Base-by-base conservation (phyloP, 2,797 vertebrate species). In the Garrulus glandarius region DNA sequence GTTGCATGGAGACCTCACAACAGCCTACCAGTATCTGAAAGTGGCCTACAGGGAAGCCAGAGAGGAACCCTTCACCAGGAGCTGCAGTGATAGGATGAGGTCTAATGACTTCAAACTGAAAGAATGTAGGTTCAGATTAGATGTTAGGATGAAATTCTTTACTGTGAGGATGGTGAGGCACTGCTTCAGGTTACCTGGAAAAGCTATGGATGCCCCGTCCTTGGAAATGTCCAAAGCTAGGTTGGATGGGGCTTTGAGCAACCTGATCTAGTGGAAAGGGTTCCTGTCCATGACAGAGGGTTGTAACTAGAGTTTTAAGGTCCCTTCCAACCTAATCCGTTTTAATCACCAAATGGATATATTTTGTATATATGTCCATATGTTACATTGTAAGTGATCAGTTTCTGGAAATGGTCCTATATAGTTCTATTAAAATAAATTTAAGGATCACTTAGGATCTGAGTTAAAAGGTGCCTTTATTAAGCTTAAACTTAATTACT, bases 341-440 rank as follows among this genome's bases (percentile, higher is more conserved):
- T 88, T 81, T n/a, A 68, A 20, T 77, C 53, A 41, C 29, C 10
- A 71, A 80, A 67, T 41, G 8, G 27, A 56, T 92, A 7, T 67
- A 34, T 52, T 82, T 11, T 15, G 2, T 74, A 19, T 60, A 4
- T 57, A 15, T 53, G 23, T 63, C 32, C 27, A 5, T 75, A 30
- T 7, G 1, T 89, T 39, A 76, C 3, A 0, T 53, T 47, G 22
- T 46, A 68, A 60, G 13, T 3, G 0, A 68, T 39, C 15, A 32
- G 16, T 74, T 89, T 91, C 41, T 87, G 34, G 24, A 87, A 83
- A 68, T 64, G 30, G 29, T 46, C 65, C 21, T 49, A 0, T 47
- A 13, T 70, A 8, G 3, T 70, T 89, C 60, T 69, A 22, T 34
- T 67, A 26, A 80, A 56, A 18, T 79, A 69, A 72, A 75, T 91